Evolutionary conservation across 2,113 vertebrate species (phyloP), one percentile per base, ranked within the genome.

Genomic region (human): DNA sequence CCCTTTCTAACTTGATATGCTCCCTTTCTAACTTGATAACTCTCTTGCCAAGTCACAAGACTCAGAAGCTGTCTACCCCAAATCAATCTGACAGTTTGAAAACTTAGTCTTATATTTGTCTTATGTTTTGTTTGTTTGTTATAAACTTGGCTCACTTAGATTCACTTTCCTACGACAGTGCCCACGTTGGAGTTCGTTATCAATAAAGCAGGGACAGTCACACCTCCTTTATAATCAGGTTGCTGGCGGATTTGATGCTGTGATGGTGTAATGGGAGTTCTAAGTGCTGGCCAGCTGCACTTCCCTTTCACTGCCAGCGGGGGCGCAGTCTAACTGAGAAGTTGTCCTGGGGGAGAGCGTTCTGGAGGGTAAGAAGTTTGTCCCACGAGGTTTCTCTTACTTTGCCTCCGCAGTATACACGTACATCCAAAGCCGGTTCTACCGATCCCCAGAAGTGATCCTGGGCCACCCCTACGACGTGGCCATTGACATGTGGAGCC

Each of bases 401-500:
- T 96, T 18, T 72, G 64, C 94, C 75, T 38, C 35, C 32, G 0
- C 70, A 99, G 99, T 99, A 91, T 99, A 99, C 96, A 99, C 99
- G 3, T 99, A 99, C 95, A 99, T 99, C 97, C 99, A 99, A 98
- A 99, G 99, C 96, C 99, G 99, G 4, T 99, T 99, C 98, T 99
- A 99, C 97, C 99, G 99, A 89, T 99, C 99, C 0, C 99, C 99
- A 1, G 99, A 99, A 97, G 99, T 99, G 97, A 99, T 99, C 96
- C 99, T 99, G 97, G 99, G 99, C 61, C 99, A 99, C 64, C 98
- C 99, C n/a, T 99, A 99, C 95, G 99, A 99, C 97, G 99, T 99
- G 99, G 99, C 99, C 97, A 99, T 99, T 22, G 99, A 99, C 92
- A 99, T 99, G 99, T 99, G 99, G 99, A 99, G 99, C 92, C 98